A percentile compares a stretch with the other conserved stretches of the same genome.
phyloP scores from a whole-genome alignment of 2,113 vertebrate genomes.

The Chaenocephalus aceratus region DNA sequence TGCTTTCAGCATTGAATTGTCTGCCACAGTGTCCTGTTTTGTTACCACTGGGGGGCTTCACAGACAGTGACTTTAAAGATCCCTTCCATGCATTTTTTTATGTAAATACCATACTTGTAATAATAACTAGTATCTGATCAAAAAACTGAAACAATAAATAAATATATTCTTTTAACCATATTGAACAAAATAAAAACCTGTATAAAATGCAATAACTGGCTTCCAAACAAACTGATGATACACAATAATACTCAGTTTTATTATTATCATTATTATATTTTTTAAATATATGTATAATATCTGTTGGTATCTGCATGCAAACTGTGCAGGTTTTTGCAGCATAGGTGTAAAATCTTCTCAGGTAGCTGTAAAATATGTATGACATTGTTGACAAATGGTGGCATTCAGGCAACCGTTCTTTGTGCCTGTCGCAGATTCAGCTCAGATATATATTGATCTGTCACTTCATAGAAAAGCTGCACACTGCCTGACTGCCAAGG shows the following conservation, averaged over 20 bases:
- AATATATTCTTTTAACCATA: no score
- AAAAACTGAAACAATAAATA: no score
- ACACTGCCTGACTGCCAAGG: slow-evolving; percentile 6
- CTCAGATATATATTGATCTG: slow-evolving; percentile 34
- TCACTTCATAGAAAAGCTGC: slow-evolving; percentile 29
- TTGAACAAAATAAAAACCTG: no score
- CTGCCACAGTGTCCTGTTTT: slow-evolving; percentile 1
- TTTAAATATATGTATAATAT: background rate
- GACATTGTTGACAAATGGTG: slow-evolving; percentile 27
- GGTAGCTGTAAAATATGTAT: slow-evolving; percentile 32
- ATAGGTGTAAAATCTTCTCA: slow-evolving; percentile 13
- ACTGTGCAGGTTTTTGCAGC: background rate
- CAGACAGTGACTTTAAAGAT: background rate
- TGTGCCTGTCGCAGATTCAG: slow-evolving; percentile 11
- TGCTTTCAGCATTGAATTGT: background rate
- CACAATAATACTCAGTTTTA: no score
- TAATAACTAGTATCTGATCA: no score
- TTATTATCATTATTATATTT: background rate
- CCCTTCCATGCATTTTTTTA: background rate
- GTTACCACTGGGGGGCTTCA: background rate
- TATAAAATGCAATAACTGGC: no score
- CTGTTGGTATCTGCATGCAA: background rate
- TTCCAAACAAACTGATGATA: no score
- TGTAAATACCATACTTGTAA: no score
- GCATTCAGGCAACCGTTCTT: background rate